Evolutionary conservation across 2,888 invertebrate genomes (phyloP), one percentile per base, ranked within the genome.

Genomic region (Perizoma flavofasciatum): DNA sequence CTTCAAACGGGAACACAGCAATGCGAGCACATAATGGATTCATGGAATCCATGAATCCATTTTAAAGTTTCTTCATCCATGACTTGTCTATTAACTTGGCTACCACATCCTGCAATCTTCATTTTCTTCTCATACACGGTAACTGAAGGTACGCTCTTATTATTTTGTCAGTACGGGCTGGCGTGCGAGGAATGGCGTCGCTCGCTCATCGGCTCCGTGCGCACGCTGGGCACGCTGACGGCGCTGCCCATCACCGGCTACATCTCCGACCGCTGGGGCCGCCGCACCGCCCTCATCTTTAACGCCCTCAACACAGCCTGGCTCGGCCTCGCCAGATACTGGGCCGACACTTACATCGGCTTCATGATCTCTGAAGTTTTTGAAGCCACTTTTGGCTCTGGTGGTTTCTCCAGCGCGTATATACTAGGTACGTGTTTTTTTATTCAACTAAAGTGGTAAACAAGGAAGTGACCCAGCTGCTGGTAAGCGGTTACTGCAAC

Each of bases 191-290:
- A 89, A 89, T 96, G 96, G 96, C 94, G 94, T 65, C 87, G 96
- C 37, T 92, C 95, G 0, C 75, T 96, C 64, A 94, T 96, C 44
- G 96, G 96, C 0, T 95, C 96, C 0, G 84, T 95, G 9, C 94
- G 95, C 61, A 95, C 94, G 49, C 70, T 94, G 40, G 96, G 96
- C 33, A 94, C 94, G 60, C 93, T 96, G 71, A 79, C 94, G 49
- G 95, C 95, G 4, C 88, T 95, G 64, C 95, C 95, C 9, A 85
- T 95, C 66, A 93, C 95, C 0, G 96, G 96, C 45, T 93, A 92
- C 70, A 78, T 96, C 44, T 96, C 96, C 0, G 96, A 96, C 86
- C 94, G 93, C 92, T 96, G 92, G 86, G 95, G 95, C 4, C 89
- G 95, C 49, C 93, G 94, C 65, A 84, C 92, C 4, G 89, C 94